Conservation (phyloP, 2,113 vertebrate genomes). For the Oncorhynchus clarkii region DNA sequence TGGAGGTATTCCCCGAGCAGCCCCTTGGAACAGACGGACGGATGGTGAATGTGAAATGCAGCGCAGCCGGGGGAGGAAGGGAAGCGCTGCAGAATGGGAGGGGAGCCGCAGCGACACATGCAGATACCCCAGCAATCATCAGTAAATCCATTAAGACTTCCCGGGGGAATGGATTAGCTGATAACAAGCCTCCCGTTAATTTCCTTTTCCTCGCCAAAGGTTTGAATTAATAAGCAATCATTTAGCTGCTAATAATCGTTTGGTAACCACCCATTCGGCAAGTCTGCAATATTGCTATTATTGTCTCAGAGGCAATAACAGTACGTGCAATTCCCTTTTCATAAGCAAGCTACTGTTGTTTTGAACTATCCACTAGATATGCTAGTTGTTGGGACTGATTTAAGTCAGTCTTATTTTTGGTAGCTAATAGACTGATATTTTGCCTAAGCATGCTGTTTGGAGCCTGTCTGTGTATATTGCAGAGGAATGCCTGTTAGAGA, state of each 20-base stretch:
- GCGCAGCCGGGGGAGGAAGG: slow-evolving; percentile 34
- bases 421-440: slow-evolving; percentile 74
- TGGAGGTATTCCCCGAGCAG: slow-evolving; percentile 68
- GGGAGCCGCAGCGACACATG: slow-evolving; percentile 54
- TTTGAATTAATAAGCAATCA: slow-evolving; percentile 75
- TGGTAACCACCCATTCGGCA: slow-evolving; percentile 49
- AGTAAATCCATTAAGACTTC: slow-evolving; percentile 68
- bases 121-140: slow-evolving; percentile 58
- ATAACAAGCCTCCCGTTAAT: slow-evolving; percentile 60
- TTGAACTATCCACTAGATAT: slow-evolving; percentile 61
- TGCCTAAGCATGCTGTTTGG: slow-evolving; percentile 74
- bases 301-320: slow-evolving; percentile 53
- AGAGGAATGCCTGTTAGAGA: slow-evolving; percentile 73
- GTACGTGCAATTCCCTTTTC: slow-evolving; percentile 49
- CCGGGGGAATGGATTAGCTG: slow-evolving; percentile 66
- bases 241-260: slow-evolving; percentile 79
- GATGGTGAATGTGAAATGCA: slow-evolving; percentile 56
- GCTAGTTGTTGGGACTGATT: slow-evolving; percentile 49
- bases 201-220: slow-evolving; percentile 60
- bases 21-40: slow-evolving; percentile 55
- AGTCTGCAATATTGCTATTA: slow-evolving; percentile 64
- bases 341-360: slow-evolving; percentile 64
- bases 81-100: slow-evolving; percentile 54
- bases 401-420: slow-evolving; percentile 72
- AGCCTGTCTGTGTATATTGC: slow-evolving; percentile 71